phyloP scores from a whole-genome alignment of 2,113 vertebrate genomes.

The Cettia cetti region DNA sequence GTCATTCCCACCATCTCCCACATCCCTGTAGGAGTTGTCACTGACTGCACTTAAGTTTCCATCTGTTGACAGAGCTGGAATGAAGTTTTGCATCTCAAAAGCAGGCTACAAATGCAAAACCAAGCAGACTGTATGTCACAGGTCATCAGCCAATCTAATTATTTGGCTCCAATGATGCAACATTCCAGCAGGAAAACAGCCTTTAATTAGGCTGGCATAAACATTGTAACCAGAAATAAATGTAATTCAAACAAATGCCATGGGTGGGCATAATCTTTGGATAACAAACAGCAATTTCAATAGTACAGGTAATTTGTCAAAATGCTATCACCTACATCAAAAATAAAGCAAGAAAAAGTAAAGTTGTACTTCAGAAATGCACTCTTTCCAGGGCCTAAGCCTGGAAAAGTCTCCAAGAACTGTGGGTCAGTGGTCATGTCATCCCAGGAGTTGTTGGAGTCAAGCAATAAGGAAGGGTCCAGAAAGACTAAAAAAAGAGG shows the following conservation, averaged over 20 bases:
- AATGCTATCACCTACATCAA: not conserved
- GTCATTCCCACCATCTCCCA: not conserved
- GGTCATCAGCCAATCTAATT: not conserved
- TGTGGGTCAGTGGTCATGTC: not conserved
- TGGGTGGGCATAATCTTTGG: not conserved
- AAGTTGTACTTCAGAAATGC: not conserved
- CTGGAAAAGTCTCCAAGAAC: not conserved
- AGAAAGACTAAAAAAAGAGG: not conserved
- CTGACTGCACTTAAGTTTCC: not conserved
- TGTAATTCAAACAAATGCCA: not conserved
- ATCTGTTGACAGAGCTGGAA: not conserved
- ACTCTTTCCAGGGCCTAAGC: not conserved
- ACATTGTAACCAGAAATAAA: conserved; percentile 11
- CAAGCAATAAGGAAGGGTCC: not conserved
- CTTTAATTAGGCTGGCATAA: conserved; percentile 11
- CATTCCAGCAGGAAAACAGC: not conserved
- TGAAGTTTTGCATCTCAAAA: not conserved
- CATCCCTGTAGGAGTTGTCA: not conserved
- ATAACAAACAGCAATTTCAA: not conserved
- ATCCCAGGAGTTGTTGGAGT: not conserved
- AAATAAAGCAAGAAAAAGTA: not conserved
- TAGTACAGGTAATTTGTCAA: not conserved
- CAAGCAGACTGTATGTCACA: not conserved
- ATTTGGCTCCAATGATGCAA: not conserved
- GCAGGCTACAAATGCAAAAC: not conserved